Evolutionary conservation across 2,888 invertebrate species (phyloP).

Genomic region (Choreutis nemorana): DNA sequence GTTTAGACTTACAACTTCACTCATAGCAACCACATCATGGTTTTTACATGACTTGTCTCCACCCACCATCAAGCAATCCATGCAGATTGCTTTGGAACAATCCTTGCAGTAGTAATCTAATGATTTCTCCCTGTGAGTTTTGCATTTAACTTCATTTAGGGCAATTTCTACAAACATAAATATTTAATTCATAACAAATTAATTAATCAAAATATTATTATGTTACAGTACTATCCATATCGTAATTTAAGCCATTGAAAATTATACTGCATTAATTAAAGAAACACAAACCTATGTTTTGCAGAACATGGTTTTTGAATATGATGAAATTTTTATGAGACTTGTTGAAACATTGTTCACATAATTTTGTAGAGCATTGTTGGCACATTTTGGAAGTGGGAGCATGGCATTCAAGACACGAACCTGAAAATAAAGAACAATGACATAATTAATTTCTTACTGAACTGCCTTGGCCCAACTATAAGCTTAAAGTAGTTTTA

Average conservation of each 20-base stretch:
- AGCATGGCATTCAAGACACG: slow-evolving; percentile 39
- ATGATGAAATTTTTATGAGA: slow-evolving; percentile 49
- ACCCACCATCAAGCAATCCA: slow-evolving; percentile 52
- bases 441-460: too few relatives aligned
- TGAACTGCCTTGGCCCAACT: too few relatives aligned
- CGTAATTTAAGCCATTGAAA: neutral
- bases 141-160: slow-evolving; percentile 24
- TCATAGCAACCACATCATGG: slow-evolving; percentile 39
- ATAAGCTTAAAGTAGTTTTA: too few relatives aligned
- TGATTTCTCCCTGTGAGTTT: slow-evolving; percentile 32
- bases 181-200: neutral
- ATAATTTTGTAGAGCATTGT: slow-evolving; percentile 39
- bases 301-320: slow-evolving; percentile 43
- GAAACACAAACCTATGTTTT: slow-evolving; percentile 24
- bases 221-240: too few relatives aligned
- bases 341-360: slow-evolving; percentile 46
- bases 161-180: slow-evolving; percentile 16
- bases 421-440: slow-evolving; percentile 33
- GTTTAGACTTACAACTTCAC: slow-evolving; percentile 38
- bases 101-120: slow-evolving; percentile 49
- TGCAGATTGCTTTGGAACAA: slow-evolving; percentile 42
- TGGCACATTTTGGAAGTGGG: slow-evolving; percentile 41
- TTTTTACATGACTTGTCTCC: slow-evolving; percentile 50
- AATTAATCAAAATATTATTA: slow-evolving; percentile 3
- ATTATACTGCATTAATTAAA: neutral